Evolutionary conservation across 2,797 vertebrate genomes (phyloP).

Genomic region (Crocodylus rhombifer): DNA sequence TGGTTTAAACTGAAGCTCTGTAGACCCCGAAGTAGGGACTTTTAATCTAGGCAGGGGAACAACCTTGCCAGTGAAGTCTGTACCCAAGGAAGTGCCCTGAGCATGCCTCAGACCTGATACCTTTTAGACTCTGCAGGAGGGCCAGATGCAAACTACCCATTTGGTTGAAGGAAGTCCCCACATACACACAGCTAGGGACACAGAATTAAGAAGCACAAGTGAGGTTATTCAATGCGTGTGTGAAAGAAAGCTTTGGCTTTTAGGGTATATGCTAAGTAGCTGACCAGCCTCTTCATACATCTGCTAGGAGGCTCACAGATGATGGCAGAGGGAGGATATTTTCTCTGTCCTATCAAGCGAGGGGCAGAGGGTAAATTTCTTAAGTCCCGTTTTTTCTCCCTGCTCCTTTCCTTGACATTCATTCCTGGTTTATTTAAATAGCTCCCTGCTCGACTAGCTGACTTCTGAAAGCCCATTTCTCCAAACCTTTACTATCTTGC

Average conservation of each 20-base stretch:
- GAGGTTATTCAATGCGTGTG: constrained; percentile 1
- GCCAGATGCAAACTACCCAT: neutral
- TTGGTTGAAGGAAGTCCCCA: neutral
- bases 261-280: constrained; percentile 42
- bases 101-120: neutral
- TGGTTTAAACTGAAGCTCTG: neutral
- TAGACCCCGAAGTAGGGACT: neutral
- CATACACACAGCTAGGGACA: neutral
- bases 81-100: neutral
- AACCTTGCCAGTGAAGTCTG: neutral
- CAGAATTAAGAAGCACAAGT: neutral
- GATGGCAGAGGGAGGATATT: neutral
- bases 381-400: constrained; percentile 63
- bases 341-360: constrained; percentile 34
- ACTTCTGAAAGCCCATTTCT: constrained; percentile 74
- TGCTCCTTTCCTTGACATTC: neutral
- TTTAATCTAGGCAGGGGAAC: neutral
- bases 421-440: constrained; percentile 65
- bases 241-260: constrained; percentile 38
- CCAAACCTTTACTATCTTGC: constrained; percentile 65
- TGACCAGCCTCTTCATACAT: constrained; percentile 1
- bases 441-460: constrained; percentile 65
- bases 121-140: neutral
- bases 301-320: constrained; percentile 12
- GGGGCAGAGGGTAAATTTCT: constrained; percentile 70